Evolutionary conservation across 2,797 vertebrate species (phyloP), one percentile per base, ranked within the genome.

Genomic region (Platyrinchus mystaceus): DNA sequence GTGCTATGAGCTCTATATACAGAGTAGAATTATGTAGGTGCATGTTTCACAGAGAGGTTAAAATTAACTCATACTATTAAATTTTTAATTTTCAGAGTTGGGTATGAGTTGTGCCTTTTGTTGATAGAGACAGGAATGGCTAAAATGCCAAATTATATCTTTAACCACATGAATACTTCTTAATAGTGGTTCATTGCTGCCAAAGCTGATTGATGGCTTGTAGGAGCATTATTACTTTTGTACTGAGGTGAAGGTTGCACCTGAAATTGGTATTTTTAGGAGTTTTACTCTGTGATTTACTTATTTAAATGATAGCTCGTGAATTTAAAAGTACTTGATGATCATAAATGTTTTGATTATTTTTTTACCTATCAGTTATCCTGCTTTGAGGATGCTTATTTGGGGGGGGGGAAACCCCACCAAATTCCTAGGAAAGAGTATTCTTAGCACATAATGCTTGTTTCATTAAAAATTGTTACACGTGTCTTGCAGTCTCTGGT

Each of bases 401-500:
- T 2, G 8, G 46, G 43, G n/a, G 12, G 4, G 27, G 9, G 43
- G 66, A 30, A 9, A 8, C 0, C 6, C 3, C 43, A 52, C 39
- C 56, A 81, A 74, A 80, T 69, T 87, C 36, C 11, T 64, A 50
- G 69, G 41, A 70, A 82, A 87, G 17, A 60, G 17, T 62, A 28
- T 49, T 68, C 20, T 52, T 81, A 63, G 43, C 36, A 86, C n/a
- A 12, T n/a, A 53, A 3, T 27, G 7, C 20, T 76, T 80, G 58
- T 81, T 93, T 85, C 9, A 55, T 74, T 79, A 43, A 52, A 55
- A 96, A 50, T 79, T 84, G 18, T 59, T 18, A 27, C 0, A 0
- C 43, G 27, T 85, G 49, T 79, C 53, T 86, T 88, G n/a, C 76
- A 62, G 46, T 89, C 43, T 82, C 53, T 89, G 59, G 44, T 87